These are phyloP conservation scores for Acleris laterana DNA, from an alignment of 2,888 invertebrate genomes.

Conservation along the genomic window DNA sequence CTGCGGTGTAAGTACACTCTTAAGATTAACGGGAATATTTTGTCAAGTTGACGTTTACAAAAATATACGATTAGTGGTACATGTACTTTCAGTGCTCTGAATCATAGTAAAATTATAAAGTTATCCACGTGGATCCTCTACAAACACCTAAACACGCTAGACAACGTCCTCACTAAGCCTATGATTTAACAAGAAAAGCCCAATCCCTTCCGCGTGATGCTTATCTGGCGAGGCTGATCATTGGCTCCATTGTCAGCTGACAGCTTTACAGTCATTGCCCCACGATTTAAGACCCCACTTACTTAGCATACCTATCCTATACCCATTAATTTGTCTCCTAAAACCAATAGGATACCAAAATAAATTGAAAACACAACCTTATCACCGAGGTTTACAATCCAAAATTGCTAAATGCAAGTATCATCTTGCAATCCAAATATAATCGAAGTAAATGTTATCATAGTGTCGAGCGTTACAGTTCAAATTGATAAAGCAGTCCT, in stretches of 20 bases:
- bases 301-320: conserved; percentile 34
- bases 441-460: not conserved
- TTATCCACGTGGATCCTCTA: too few relatives aligned
- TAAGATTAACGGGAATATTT: too few relatives aligned
- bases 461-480: not conserved
- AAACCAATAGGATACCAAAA: conserved; percentile 5
- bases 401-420: not conserved
- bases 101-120: too few relatives aligned
- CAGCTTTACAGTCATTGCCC: conserved; percentile 22
- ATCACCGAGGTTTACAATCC: not conserved
- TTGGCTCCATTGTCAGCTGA: conserved; percentile 20
- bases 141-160: too few relatives aligned
- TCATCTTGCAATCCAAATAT: not conserved
- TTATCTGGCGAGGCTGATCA: conserved; percentile 17
- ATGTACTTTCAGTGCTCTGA: too few relatives aligned
- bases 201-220: not conserved
- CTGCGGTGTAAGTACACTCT: too few relatives aligned
- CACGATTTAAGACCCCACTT: conserved; percentile 31
- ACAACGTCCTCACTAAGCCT: too few relatives aligned
- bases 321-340: conserved; percentile 18
- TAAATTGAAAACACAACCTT: not conserved
- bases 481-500: not conserved
- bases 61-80: too few relatives aligned
- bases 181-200: too few relatives aligned
- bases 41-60: too few relatives aligned